Conservation (phyloP, 2,113 vertebrate species). For the Cyprinodon brontotheroides region DNA sequence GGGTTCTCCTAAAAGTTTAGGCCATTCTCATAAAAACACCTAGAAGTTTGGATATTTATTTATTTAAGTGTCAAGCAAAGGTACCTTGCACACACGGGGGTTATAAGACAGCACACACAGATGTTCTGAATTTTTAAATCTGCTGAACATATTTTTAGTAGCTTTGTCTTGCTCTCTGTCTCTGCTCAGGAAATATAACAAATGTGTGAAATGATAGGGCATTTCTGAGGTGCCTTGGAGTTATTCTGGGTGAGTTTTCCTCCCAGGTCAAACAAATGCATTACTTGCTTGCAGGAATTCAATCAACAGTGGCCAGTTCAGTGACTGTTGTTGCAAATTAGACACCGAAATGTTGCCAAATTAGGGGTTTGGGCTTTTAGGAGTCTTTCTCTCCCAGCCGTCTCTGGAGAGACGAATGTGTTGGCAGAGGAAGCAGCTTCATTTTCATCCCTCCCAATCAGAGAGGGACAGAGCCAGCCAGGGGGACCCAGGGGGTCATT, state of each 20-base stretch:
- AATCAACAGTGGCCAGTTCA: constrained; percentile 43
- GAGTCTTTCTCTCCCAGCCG: constrained; percentile 27
- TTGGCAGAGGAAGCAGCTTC: constrained; percentile 58
- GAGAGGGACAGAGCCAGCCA: constrained; percentile 48
- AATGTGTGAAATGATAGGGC: background rate
- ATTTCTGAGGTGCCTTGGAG: background rate
- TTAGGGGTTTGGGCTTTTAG: constrained; percentile 40
- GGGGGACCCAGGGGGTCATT: constrained; percentile 59
- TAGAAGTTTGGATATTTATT: too few relatives aligned
- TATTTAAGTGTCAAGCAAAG: too few relatives aligned
- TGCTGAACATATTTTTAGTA: background rate
- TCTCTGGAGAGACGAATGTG: constrained; percentile 38
- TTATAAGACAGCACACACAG: too few relatives aligned
- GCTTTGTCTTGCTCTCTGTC: too few relatives aligned
- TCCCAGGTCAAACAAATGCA: constrained; percentile 61
- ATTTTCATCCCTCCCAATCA: constrained; percentile 55
- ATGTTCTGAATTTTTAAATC: too few relatives aligned
- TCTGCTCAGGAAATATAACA: too few relatives aligned
- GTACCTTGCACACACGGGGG: too few relatives aligned
- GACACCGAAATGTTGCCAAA: constrained; percentile 59
- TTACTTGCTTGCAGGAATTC: constrained; percentile 51
- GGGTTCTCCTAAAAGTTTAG: too few relatives aligned
- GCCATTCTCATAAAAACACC: too few relatives aligned
- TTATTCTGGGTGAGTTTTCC: constrained; percentile 38
- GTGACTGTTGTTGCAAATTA: constrained; percentile 59